Base-by-base conservation (phyloP, 2,113 vertebrate genomes). In the Struthidea cinerea region DNA sequence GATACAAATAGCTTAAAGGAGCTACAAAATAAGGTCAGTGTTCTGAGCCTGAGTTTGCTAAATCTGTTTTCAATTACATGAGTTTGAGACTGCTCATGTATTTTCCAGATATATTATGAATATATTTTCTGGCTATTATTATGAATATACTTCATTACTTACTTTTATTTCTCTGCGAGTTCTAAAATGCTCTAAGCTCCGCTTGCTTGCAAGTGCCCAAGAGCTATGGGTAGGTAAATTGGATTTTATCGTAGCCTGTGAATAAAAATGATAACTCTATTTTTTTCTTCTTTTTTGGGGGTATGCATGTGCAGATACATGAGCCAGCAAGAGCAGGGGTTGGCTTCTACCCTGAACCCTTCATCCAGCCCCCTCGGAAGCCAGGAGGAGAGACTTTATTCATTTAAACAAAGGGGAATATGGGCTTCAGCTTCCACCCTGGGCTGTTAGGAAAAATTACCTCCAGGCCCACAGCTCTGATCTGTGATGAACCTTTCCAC, bases 121-220 rank as follows among this genome's bases (percentile, higher is more conserved):
- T 93, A 33, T 61, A 91, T 93, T 95, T 93, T 75, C 61, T 73
- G 37, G 70, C 65, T 85, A 37, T 60, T 50, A 94, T 90, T 94
- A 64, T 17, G 30, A 60, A 78, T 61, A 68, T 90, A 80, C 69
- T 91, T 93, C 59, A 82, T 90, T 79, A 83, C 50, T 76, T 85
- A 75, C 83, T 76, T 88, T 80, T 83, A 93, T 93, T 88, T 61
- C 50, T 64, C 6, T 56, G 12, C 2, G 21, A 85, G 35, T 33
- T 76, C 59, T 63, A 53, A 93, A 93, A 42, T 8, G 50, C 67
- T 75, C 81, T 65, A 50, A 90, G 63, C 32, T 67, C 26, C 0
- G 0, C 32, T 93, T 46, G 14, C 6, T 35, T 33, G 55, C 9
- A 41, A 70, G 13, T 5, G 2, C 39, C 68, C 32, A 57, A 59